Evolutionary conservation across 2,888 invertebrate species (phyloP), one percentile per base, ranked within the genome.

Genomic region (Epicampocera succincta): DNA sequence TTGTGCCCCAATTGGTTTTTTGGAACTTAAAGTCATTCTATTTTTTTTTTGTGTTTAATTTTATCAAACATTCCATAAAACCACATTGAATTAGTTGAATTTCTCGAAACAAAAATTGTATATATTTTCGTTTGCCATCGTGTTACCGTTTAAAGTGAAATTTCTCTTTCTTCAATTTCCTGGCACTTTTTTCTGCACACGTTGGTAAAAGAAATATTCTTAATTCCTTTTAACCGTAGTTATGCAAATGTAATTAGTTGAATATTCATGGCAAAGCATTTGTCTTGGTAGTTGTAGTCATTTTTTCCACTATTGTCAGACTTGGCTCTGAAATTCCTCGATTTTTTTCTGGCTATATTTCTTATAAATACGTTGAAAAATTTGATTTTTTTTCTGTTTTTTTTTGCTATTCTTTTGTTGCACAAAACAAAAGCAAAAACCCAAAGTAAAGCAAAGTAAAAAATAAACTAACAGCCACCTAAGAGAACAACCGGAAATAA

Each of bases 161-260:
- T 63, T 48, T 25, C 19, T 11, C 6, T 17, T 33, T 21, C 29
- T 46, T 19, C 29, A 12, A 11, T 58, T 29, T 48, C 15, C 9
- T 21, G 38, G n/a, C n/a, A n/a, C n/a, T 48, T 15, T 12, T 33
- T 46, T 33, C 3, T 21, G n/a, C 38, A 48, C 21, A 56, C 71
- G 58, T 71, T 46, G 42, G 46, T 29, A 61, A 75, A 54, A 73
- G 33, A 76, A 66, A 60, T 68, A 42, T 40, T 61, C 54, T 72
- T 76, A 72, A 76, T 80, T 80, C 80, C 76, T 42, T 61, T 66
- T 78, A 66, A 80, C 80, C 80, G 60, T 66, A 76, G 76, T 80
- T 80, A 80, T 80, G 76, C 80, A 80, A 80, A 80, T 80, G 80
- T 80, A 80, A 80, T 80, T 80, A 80, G 80, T 80, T 80, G 80